A percentile compares a stretch with the other conserved stretches of the same genome.
Conservation (phyloP, 2,888 invertebrate species). For the Danaus chrysippus region DNA sequence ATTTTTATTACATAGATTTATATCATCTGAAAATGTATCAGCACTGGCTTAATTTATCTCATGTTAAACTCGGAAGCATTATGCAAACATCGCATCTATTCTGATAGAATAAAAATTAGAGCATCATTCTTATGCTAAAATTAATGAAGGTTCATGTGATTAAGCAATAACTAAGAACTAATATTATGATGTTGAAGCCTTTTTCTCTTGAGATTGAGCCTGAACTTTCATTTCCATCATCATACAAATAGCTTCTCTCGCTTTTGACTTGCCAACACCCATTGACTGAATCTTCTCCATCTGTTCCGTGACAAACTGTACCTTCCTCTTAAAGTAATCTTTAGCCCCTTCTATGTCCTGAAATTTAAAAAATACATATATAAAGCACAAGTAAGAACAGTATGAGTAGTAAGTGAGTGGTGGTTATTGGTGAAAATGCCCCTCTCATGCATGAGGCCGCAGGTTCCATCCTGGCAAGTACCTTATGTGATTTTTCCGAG, state of each 20-base stretch:
- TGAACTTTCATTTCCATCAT: conserved; percentile 87
- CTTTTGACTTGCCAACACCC: conserved; percentile 89
- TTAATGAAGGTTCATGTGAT: neutral
- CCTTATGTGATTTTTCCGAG: no score
- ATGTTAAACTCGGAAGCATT: neutral
- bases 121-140: neutral
- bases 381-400: conserved; percentile 3
- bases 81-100: neutral
- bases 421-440: no score
- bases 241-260: conserved; percentile 87
- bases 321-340: conserved; percentile 95
- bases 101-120: neutral
- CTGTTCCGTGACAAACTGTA: conserved; percentile 94
- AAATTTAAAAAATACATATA: conserved; percentile 32
- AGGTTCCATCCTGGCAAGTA: no score
- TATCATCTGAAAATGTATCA: neutral
- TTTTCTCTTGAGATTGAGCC: conserved; percentile 66
- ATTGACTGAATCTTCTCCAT: conserved; percentile 94
- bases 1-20: no score
- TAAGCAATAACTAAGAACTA: conserved; percentile 3
- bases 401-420: no score
- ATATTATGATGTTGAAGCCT: conserved; percentile 60
- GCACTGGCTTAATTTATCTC: neutral
- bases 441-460: no score
- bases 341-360: conserved; percentile 89